Evolutionary conservation across 2,113 vertebrate genomes (phyloP), one percentile per base, ranked within the genome.

Genomic region (Okapia johnstoni): DNA sequence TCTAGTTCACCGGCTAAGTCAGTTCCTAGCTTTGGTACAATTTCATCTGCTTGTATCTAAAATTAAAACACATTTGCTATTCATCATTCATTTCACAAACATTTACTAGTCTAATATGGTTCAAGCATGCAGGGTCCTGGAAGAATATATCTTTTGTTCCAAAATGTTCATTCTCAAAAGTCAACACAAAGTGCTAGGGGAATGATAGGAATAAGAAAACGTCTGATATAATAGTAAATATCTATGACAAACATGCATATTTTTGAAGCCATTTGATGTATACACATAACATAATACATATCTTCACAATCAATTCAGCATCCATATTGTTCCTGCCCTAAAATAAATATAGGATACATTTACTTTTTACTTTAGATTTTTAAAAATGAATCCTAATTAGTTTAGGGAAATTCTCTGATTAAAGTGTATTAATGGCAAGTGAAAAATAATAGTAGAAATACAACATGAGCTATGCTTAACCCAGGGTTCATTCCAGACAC

Each of bases 11-110:
- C 46, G 54, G 61, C 40, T 50, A 96, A 96, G 61, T 86, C 30
- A 88, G 48, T 57, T 93, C 19, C 54, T 80, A 58, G 87, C 16
- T 91, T 43, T 84, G 61, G 40, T 36, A 76, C 96, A 92, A 95
- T 96, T 96, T 89, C 33, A 95, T 93, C 58, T 85, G 16, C 55
- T 95, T 87, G n/a, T 93, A 54, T 84, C 80, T 96, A 96, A 98
- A 87, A 87, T 80, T 55, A 92, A 97, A 97, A 80, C 60, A 17
- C 21, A 89, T 43, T 85, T 91, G 40, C 98, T 57, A 92, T 87
- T 93, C 79, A 85, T 92, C 11, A 16, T 6, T 96, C 63, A 92
- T 84, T 70, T 21, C 33, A 93, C 55, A 97, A 87, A 87, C 93
- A 96, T 88, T 96, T 94, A 85, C 57, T 57, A 13, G 23, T 79